These are phyloP conservation scores for Aphelinus atriplicis DNA, from an alignment of 1,140 invertebrate species.

Conservation along the genomic window DNA sequence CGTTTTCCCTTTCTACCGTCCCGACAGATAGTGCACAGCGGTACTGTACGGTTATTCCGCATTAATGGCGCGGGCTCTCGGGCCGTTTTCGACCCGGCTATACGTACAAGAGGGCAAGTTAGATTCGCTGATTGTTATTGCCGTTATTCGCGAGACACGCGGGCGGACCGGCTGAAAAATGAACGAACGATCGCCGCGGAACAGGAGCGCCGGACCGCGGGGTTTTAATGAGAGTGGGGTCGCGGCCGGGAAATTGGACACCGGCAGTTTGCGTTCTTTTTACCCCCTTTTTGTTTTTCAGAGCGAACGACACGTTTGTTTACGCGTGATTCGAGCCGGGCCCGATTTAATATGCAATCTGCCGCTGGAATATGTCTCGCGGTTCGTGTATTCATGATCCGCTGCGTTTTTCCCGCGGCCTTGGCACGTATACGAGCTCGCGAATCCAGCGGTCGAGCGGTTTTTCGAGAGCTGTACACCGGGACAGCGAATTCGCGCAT, in stretches of 20 bases:
- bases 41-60: constrained; percentile 12
- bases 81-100: no score
- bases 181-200: not conserved
- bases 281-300: not conserved
- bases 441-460: no score
- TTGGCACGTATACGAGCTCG: no score
- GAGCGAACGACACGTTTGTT: constrained; percentile 7
- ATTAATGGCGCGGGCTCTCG: constrained; percentile 7
- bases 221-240: constrained; percentile 8
- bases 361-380: no score
- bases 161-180: constrained; percentile 2
- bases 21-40: no score
- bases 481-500: not conserved
- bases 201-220: no score
- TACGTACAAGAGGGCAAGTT: not conserved
- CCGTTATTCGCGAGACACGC: constrained; percentile 1
- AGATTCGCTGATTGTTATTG: constrained; percentile 23
- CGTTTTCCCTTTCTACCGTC: no score
- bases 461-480: no score
- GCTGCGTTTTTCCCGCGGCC: no score
- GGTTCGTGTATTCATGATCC: no score
- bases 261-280: not conserved
- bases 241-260: constrained; percentile 4
- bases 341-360: no score
- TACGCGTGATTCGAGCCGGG: not conserved